Conservation (phyloP, 2,797 vertebrate genomes). For the Mionectes olivaceus region DNA sequence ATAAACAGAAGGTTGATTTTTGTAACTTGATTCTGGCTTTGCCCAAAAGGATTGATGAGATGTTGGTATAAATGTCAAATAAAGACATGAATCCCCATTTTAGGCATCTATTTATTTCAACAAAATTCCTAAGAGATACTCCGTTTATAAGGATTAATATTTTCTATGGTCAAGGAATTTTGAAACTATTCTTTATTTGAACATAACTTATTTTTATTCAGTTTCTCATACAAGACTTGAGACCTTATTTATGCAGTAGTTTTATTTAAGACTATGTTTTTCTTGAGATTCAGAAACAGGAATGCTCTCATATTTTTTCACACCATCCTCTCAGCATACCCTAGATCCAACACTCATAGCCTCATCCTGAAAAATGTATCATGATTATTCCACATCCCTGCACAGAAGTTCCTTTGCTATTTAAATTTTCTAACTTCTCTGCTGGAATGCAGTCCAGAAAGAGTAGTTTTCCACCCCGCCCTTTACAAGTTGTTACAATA, state of each 20-base stretch:
- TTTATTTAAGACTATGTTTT: background rate
- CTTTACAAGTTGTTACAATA: background rate
- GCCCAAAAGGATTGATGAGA: background rate
- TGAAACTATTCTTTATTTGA: background rate
- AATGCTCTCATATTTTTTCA: background rate
- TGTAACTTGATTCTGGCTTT: background rate
- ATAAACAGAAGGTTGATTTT: background rate
- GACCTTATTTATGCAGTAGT: background rate
- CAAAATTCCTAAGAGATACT: constrained; percentile 26
- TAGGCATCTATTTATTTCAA: constrained; percentile 46
- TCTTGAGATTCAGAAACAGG: background rate
- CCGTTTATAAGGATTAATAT: background rate
- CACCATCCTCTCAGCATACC: background rate
- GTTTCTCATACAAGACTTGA: background rate
- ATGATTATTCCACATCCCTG: background rate
- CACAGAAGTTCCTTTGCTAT: background rate
- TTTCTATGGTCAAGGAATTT: background rate
- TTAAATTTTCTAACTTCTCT: background rate
- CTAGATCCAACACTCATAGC: background rate
- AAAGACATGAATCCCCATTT: background rate
- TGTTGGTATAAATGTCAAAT: constrained; percentile 8
- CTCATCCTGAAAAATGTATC: background rate
- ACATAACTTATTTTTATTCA: background rate
- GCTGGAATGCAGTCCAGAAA: background rate
- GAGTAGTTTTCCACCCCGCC: fast-evolving